A percentile compares a stretch with the other conserved stretches of the same genome.
Evolutionary conservation across 2,797 vertebrate species (phyloP).

Genomic region (Paguma larvata): DNA sequence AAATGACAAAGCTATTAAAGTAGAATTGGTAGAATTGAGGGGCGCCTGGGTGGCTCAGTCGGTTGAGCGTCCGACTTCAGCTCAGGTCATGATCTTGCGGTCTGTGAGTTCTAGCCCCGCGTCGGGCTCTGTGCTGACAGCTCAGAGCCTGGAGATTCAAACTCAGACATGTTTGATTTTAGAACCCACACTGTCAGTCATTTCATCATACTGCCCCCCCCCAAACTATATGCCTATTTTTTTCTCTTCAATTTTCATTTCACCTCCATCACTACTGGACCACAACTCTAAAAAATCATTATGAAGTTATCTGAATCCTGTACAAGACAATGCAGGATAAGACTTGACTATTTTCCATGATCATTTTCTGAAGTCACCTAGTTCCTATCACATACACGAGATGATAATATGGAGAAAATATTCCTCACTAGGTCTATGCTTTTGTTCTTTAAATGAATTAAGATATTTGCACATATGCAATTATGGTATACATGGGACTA

Average conservation of each 20-base stretch:
- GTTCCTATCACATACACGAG: neutral
- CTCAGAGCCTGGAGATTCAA: too few species aligned
- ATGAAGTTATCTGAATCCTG: neutral
- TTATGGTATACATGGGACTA: neutral
- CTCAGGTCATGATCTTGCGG: too few species aligned
- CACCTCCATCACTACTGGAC: neutral
- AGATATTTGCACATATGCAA: neutral
- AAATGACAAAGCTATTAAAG: neutral
- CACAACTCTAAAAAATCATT: neutral
- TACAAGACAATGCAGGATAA: neutral
- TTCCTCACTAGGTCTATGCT: neutral
- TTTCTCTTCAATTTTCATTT: neutral
- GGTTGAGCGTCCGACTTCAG: too few species aligned
- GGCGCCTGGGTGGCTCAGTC: too few species aligned
- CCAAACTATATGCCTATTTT: neutral
- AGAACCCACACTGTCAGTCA: neutral
- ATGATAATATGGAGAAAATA: neutral
- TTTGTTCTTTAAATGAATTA: neutral
- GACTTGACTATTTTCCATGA: conserved; percentile 26
- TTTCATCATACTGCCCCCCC: neutral
- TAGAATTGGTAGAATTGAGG: too few species aligned
- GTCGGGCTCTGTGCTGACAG: too few species aligned
- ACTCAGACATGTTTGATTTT: neutral
- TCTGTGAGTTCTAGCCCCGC: too few species aligned
- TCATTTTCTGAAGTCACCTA: neutral